These are phyloP conservation scores for Palloptera scutellata DNA, from an alignment of 2,888 invertebrate species.

Conservation along the genomic window DNA sequence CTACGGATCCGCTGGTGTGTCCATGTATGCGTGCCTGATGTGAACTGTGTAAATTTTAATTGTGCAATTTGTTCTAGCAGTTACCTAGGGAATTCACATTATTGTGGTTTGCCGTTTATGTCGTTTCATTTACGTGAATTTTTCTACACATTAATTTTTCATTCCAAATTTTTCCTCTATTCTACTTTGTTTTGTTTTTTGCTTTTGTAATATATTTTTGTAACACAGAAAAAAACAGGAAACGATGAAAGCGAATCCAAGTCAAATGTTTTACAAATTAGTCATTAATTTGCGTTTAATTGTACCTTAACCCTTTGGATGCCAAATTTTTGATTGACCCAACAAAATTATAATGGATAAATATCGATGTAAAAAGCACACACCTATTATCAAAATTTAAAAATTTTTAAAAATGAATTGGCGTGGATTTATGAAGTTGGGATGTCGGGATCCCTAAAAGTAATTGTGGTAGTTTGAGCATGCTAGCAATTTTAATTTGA, in stretches of 20 bases:
- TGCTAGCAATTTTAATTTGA: no score
- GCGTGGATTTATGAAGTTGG: no score
- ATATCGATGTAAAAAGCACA: no score
- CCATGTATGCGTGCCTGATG: no score
- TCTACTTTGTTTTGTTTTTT: background rate
- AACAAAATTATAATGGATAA: no score
- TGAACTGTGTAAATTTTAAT: no score
- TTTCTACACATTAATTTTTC: background rate
- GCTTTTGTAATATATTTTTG: background rate
- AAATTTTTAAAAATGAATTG: no score
- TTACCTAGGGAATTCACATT: background rate
- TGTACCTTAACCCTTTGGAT: constrained; percentile 22
- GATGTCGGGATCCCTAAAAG: background rate
- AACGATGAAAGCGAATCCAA: background rate
- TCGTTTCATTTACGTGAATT: background rate
- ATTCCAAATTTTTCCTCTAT: background rate
- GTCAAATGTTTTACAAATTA: constrained; percentile 14
- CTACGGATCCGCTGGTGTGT: no score
- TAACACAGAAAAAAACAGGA: background rate
- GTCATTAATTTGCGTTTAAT: constrained; percentile 20
- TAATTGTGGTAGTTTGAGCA: no score
- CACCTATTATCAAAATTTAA: constrained; percentile 16
- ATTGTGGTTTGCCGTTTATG: background rate
- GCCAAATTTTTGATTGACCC: no score
- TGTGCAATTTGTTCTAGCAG: no score